Base-by-base conservation (phyloP, 2,113 vertebrate genomes). In the Melanotaenia duboulayi region DNA sequence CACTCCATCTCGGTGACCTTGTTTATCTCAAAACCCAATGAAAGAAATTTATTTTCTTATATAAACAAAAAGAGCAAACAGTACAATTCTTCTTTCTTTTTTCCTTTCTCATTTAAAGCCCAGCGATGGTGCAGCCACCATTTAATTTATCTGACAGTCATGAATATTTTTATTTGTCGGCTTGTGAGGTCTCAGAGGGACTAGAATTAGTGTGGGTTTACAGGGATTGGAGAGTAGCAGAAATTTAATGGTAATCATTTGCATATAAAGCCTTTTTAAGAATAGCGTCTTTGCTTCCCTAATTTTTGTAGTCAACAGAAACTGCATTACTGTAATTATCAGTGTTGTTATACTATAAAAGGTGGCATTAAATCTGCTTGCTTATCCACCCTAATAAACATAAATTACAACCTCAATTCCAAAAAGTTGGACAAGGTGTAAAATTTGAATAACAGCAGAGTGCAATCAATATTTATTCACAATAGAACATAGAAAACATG, bases 211-310 rank as follows among this genome's bases (percentile, higher is more conserved):
- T 22, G 25, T 64, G 64, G 57, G 68, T 75, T 82, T 79, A 78
- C 58, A 50, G 49, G 39, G 60, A 58, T 42, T 58, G 69, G 44
- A 35, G 40, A 63, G 25, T 71, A 42, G 58, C 48, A 24, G 64
- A 71, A 35, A 10, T 65, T 59, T 49, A 50, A 3, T 28, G 32
- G 32, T 35, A 35, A 35, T 69, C 40, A 79, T 84, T 87, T 81
- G 71, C 76, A 80, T 76, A 60, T 65, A 87, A 85, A 89, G 80
- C 62, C 60, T 70, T 84, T 83, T 79, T 82, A 82, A 84, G 68
- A 80, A 80, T 85, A 82, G 0, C 28, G 48, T 8, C 65, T 74
- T 61, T 71, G 51, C 57, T 73, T 72, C 67, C 74, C 70, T 78
- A 67, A 79, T 76, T 3, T 35, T 35, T 35, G 7, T 7, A 54